These are phyloP conservation scores for Microcaecilia unicolor DNA, from an alignment of 2,797 vertebrate species.

Conservation along the genomic window DNA sequence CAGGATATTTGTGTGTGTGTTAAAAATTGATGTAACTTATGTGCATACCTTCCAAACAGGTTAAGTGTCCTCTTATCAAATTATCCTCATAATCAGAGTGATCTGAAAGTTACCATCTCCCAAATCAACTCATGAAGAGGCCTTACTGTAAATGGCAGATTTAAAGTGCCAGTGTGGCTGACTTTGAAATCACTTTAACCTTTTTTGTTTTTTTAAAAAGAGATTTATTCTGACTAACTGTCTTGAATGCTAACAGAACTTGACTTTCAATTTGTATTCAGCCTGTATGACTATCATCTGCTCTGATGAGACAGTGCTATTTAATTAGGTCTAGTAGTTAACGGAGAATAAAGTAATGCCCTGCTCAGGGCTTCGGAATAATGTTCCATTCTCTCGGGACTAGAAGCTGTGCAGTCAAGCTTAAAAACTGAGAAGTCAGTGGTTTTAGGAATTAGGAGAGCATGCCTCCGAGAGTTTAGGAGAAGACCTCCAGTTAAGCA, in stretches of 20 bases:
- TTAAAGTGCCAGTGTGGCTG: constrained; percentile 26
- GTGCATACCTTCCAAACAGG: too few relatives aligned
- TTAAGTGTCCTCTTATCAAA: too few relatives aligned
- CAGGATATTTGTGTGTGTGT: too few relatives aligned
- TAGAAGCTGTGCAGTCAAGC: constrained; percentile 35
- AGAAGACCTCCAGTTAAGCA: constrained; percentile 12
- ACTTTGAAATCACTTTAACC: constrained; percentile 57
- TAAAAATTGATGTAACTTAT: too few relatives aligned
- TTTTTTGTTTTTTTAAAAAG: constrained; percentile 32
- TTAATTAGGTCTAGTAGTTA: constrained; percentile 67
- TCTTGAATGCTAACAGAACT: constrained; percentile 52
- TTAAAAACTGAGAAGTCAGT: constrained; percentile 31
- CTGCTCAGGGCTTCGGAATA: constrained; percentile 32
- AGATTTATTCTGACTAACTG: constrained; percentile 48
- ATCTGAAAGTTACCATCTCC: too few relatives aligned
- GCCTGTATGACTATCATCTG: constrained; percentile 38
- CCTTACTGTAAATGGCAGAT: too few relatives aligned
- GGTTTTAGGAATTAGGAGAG: constrained; percentile 28
- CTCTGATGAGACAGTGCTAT: constrained; percentile 47
- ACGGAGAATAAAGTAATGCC: constrained; percentile 43
- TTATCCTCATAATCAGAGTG: too few relatives aligned
- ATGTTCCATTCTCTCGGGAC: constrained; percentile 31
- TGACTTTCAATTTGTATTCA: constrained; percentile 60
- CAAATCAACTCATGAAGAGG: too few relatives aligned
- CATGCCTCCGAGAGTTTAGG: constrained; percentile 25